Conservation (phyloP, 2,797 vertebrate species). For the Discoglossus pictus region DNA sequence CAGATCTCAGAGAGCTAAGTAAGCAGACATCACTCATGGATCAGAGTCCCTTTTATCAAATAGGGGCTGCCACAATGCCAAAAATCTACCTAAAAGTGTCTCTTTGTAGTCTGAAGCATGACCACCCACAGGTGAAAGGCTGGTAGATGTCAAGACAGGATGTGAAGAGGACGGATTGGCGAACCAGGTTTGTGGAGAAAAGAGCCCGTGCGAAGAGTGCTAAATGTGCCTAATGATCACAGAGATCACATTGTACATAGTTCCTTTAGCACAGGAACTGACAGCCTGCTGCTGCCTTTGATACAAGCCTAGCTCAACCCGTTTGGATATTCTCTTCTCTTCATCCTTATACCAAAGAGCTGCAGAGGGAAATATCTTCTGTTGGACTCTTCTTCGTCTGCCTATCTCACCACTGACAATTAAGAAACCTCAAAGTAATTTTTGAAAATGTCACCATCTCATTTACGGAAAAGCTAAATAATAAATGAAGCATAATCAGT, state of each 20-base stretch:
- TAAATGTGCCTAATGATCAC: slow-evolving; percentile 11
- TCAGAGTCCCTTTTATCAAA: too few species aligned
- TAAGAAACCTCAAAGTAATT: slow-evolving; percentile 90
- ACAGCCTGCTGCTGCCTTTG: slow-evolving; percentile 11
- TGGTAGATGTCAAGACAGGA: too few species aligned
- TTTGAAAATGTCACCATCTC: slow-evolving; percentile 97
- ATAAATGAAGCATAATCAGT: slow-evolving; percentile 98
- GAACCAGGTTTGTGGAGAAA: not conserved
- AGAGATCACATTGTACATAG: slow-evolving; percentile 16
- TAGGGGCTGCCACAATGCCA: too few species aligned
- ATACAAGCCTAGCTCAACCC: not conserved
- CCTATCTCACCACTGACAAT: slow-evolving; percentile 86
- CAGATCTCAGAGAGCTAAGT: too few species aligned
- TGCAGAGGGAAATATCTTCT: slow-evolving; percentile 14
- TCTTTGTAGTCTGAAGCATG: too few species aligned
- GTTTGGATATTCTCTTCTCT: slow-evolving; percentile 3
- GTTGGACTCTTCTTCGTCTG: slow-evolving; percentile 47
- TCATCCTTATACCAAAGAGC: not conserved
- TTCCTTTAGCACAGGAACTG: slow-evolving; percentile 5
- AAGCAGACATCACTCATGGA: too few species aligned
- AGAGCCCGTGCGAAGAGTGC: not conserved
- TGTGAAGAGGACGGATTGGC: too few species aligned
- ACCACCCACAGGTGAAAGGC: too few species aligned
- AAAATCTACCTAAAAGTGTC: too few species aligned
- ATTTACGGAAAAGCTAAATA: slow-evolving; percentile 98